Conservation (phyloP, 2,113 vertebrate genomes). For the Talpa occidentalis region DNA sequence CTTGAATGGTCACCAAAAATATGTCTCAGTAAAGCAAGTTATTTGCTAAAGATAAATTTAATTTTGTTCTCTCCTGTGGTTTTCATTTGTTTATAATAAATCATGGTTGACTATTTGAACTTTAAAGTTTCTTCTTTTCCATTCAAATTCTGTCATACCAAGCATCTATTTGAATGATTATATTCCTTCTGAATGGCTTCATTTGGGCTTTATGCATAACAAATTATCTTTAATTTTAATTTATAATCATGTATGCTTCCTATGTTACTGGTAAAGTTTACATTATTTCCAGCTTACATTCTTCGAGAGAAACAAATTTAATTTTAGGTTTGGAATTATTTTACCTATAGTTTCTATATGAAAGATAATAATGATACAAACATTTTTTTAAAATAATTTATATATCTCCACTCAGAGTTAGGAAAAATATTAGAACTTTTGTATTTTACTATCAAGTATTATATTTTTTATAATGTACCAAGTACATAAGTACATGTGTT, state of each 20-base stretch:
- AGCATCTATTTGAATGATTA: not conserved
- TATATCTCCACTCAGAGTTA: not conserved
- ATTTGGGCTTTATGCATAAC: not conserved
- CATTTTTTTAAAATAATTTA: not conserved
- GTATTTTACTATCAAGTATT: slow-evolving; percentile 9
- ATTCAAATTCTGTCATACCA: slow-evolving; percentile 14
- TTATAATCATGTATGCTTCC: not conserved
- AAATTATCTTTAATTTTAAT: not conserved
- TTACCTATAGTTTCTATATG: not conserved
- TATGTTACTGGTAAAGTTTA: slow-evolving; percentile 7
- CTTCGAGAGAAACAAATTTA: slow-evolving; percentile 41
- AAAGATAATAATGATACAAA: slow-evolving; percentile 2
- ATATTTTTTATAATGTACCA: not conserved
- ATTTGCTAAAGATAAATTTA: slow-evolving; percentile 43
- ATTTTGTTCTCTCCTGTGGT: not conserved
- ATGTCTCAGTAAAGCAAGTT: not conserved
- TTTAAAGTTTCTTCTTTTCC: not conserved
- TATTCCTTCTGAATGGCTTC: not conserved
- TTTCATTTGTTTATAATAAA: slow-evolving; percentile 50
- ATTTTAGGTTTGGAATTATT: slow-evolving; percentile 48
- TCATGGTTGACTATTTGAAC: not conserved
- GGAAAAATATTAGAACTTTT: slow-evolving; percentile 2
- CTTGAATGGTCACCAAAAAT: not conserved
- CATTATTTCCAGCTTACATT: not conserved
- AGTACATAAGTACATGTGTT: not conserved